These are phyloP conservation scores for Watsonalla cultraria DNA, from an alignment of 2,888 invertebrate genomes.

Conservation along the genomic window DNA sequence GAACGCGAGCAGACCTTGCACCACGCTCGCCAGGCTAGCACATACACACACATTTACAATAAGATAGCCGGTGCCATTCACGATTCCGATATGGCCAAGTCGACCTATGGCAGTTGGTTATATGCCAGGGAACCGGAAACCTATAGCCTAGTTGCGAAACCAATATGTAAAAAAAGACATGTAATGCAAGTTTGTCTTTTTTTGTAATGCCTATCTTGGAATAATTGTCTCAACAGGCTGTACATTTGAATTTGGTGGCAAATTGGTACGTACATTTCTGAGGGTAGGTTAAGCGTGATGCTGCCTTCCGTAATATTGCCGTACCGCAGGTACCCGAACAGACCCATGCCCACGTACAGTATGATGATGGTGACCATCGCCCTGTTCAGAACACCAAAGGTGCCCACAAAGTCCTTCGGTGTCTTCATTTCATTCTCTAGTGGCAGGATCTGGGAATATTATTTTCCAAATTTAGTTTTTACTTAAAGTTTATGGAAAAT, in stretches of 20 bases:
- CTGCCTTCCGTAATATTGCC: slow-evolving; percentile 85
- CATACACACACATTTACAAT: background rate
- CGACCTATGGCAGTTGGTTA: no score
- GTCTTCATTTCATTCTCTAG: slow-evolving; percentile 96
- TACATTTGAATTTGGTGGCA: background rate
- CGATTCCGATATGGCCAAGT: no score
- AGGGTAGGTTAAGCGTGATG: slow-evolving; percentile 91
- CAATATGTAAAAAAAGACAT: no score
- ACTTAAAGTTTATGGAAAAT: no score
- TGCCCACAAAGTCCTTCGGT: slow-evolving; percentile 88
- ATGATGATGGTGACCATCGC: slow-evolving; percentile 89
- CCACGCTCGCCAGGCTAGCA: slow-evolving; percentile 83
- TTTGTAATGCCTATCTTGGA: slow-evolving; percentile 1
- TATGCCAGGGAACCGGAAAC: no score
- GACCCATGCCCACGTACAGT: slow-evolving; percentile 92
- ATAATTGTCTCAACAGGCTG: background rate
- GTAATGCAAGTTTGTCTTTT: no score
- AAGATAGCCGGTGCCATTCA: no score
- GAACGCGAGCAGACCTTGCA: slow-evolving; percentile 85
- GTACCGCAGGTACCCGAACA: slow-evolving; percentile 94
- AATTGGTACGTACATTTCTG: slow-evolving; percentile 68
- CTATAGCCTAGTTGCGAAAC: no score
- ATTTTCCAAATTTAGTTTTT: background rate
- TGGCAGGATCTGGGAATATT: slow-evolving; percentile 85
- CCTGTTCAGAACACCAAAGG: slow-evolving; percentile 90